A percentile compares a stretch with the other conserved stretches of the same genome.
Conservation (phyloP, 2,797 vertebrate species). For the Pseudomugil gertrudae region DNA sequence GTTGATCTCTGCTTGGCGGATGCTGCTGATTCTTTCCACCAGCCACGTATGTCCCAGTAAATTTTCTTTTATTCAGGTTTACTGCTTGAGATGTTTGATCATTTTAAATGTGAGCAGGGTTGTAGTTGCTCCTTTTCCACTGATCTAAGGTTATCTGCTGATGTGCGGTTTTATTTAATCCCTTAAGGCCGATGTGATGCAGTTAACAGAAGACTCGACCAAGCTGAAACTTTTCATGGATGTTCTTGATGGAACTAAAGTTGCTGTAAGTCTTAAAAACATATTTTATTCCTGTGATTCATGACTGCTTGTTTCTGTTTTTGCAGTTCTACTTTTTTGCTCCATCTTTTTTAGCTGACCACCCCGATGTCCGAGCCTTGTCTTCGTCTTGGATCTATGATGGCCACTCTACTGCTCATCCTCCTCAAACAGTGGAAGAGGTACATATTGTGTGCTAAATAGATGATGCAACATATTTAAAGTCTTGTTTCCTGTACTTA, state of each 20-base stretch:
- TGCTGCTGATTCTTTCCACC: slow-evolving; percentile 93
- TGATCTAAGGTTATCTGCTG: neutral
- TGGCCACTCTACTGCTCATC: slow-evolving; percentile 91
- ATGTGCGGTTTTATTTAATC: neutral
- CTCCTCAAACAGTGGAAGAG: slow-evolving; percentile 94
- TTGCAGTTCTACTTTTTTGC: neutral
- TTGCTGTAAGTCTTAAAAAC: slow-evolving; percentile 82
- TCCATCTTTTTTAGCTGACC: slow-evolving; percentile 80
- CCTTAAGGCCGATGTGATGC: slow-evolving; percentile 90
- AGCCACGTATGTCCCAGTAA: slow-evolving; percentile 67
- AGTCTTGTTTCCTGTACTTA: neutral
- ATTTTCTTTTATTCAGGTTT: neutral
- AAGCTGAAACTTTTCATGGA: slow-evolving; percentile 91
- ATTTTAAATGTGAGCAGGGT: neutral
- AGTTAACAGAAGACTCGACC: slow-evolving; percentile 86
- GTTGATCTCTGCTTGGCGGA: slow-evolving; percentile 95
- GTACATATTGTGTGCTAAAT: slow-evolving; percentile 66
- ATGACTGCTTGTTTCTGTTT: neutral
- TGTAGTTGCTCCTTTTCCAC: no score
- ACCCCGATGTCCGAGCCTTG: slow-evolving; percentile 87
- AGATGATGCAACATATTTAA: neutral
- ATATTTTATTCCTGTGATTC: neutral
- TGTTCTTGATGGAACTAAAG: slow-evolving; percentile 90
- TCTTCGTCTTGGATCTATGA: slow-evolving; percentile 94
- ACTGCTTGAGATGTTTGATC: neutral